Evolutionary conservation across 2,797 vertebrate species (phyloP).

Genomic region (Acrossocheilus fasciatus): DNA sequence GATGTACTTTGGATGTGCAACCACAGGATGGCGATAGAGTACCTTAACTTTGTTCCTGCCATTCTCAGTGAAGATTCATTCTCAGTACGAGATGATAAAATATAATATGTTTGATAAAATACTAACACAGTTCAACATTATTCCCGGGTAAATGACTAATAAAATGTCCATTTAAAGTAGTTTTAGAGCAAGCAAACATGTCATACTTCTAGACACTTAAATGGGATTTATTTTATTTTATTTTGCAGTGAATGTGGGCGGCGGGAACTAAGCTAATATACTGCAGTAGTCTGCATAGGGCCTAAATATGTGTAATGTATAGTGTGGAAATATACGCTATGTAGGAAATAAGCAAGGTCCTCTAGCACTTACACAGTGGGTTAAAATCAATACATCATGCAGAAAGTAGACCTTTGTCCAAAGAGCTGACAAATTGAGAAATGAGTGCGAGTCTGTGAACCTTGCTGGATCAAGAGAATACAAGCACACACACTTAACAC

Average conservation of each 20-base stretch:
- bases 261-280: neutral
- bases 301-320: neutral
- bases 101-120: neutral
- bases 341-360: neutral
- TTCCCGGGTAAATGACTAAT: neutral
- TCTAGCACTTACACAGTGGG: neutral
- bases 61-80: neutral
- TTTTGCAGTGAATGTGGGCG: neutral
- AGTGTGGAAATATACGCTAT: neutral
- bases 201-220: neutral
- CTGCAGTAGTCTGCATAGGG: neutral
- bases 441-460: neutral
- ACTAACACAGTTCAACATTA: neutral
- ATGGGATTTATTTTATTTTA: neutral
- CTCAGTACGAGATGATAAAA: neutral
- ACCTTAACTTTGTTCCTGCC: neutral
- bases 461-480: neutral
- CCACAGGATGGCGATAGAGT: conserved; percentile 33
- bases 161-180: neutral
- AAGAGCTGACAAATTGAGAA: conserved; percentile 20
- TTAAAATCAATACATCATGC: conserved; percentile 18
- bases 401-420: conserved; percentile 25
- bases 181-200: too few species aligned
- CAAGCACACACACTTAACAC: neutral
- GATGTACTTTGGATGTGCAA: neutral